Evolutionary conservation across 2,888 invertebrate species (phyloP), one percentile per base, ranked within the genome.

Genomic region (Anoncus sp.): DNA sequence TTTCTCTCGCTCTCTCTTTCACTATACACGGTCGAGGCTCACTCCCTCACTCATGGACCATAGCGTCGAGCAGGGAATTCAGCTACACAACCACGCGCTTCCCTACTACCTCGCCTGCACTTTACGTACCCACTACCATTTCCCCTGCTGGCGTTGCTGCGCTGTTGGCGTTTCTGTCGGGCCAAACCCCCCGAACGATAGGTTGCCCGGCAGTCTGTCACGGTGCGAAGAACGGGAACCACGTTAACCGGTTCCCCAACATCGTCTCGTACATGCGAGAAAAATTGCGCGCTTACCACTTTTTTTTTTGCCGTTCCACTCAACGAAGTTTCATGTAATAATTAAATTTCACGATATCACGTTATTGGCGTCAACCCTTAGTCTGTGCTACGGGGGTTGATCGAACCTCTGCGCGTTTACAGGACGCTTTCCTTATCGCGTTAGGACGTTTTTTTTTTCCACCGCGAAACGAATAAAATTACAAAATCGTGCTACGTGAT

Each of bases 171-270:
- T 67, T 75, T 75, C 81, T 77, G 81, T 86, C 84, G 84, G 84
- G 83, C 83, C 82, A 84, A 86, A 85, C 79, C 79, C 79, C 71
- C 87, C 85, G 72, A 65, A 63, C 85, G 87, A 86, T 84, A 87
- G 85, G 84, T 85, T 85, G 80, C 87, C 85, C 88, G 90, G 87
- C 90, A 91, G 91, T 90, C 90, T 88, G 87, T 90, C 88, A 90
- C 90, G 90, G 88, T 87, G 89, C 89, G 89, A 91, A 90, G 88
- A 90, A 87, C 90, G 89, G 90, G 89, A 89, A 90, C 89, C 88
- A 91, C 91, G 89, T 87, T 85, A 90, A 90, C 87, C 90, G 88
- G 88, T 89, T 89, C 88, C 87, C 86, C 81, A 83, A 73, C 77
- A 47, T 20, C 55, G 60, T 63, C 57, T 65, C 63, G 60, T 67